These are phyloP conservation scores for Dasyprocta punctata DNA, from an alignment of 2,113 vertebrate species.

Conservation along the genomic window DNA sequence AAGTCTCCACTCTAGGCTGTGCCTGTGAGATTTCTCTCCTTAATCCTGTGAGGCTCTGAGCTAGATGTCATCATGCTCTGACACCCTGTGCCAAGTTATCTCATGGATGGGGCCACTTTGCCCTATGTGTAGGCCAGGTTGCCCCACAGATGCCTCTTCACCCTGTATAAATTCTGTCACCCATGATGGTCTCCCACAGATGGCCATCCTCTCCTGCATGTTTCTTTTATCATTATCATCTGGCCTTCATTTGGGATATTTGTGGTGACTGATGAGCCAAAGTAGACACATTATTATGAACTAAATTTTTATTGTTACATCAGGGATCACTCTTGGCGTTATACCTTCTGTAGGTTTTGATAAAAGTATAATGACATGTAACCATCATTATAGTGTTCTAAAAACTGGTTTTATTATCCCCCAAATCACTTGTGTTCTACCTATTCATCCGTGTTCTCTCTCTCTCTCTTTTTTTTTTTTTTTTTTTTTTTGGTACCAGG, in stretches of 20 bases:
- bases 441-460: not conserved
- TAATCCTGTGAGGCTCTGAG: not conserved
- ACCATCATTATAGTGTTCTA: not conserved
- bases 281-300: not conserved
- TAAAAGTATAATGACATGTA: not conserved
- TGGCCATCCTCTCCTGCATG: not conserved
- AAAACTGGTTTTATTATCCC: not conserved
- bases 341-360: not conserved
- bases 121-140: not conserved
- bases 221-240: not conserved
- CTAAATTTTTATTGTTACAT: not conserved
- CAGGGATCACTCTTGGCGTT: not conserved
- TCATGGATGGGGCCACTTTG: not conserved
- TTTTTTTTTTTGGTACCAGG: too few species aligned
- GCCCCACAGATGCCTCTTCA: not conserved
- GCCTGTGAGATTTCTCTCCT: not conserved
- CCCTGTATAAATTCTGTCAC: not conserved
- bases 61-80: not conserved
- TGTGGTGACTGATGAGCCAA: not conserved
- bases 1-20: not conserved
- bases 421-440: not conserved
- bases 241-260: not conserved
- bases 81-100: not conserved
- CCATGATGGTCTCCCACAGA: not conserved
- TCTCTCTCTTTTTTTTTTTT: too few species aligned